These are phyloP conservation scores for Zaprionus ornatus DNA, from an alignment of 1,140 invertebrate species.

Conservation along the genomic window DNA sequence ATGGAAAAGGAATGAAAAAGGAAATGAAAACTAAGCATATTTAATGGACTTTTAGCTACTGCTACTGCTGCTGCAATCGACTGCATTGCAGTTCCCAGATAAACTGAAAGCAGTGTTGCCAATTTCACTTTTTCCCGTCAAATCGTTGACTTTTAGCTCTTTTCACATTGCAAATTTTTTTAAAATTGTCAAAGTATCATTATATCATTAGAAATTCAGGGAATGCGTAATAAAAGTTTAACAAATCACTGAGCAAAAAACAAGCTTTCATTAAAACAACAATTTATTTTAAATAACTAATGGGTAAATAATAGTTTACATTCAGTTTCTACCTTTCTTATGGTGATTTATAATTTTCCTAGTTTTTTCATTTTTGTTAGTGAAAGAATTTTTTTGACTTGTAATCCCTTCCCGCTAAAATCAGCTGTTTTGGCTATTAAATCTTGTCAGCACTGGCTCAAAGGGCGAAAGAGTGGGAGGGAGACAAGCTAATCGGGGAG, in stretches of 20 bases:
- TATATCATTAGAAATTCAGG: no score
- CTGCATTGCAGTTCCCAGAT: conserved; percentile 32
- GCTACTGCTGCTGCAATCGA: conserved; percentile 34
- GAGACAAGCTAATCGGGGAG: conserved; percentile 1
- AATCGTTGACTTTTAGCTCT: background rate
- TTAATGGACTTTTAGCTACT: conserved; percentile 47
- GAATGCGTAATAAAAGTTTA: no score
- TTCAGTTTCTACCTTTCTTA: no score
- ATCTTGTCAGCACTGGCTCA: background rate
- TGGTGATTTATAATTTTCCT: no score
- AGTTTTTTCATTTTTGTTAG: background rate
- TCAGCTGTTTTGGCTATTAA: background rate
- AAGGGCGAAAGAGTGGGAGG: background rate
- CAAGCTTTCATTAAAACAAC: no score
- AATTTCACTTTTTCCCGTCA: background rate
- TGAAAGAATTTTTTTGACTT: background rate
- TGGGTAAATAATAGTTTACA: no score
- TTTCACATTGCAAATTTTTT: no score
- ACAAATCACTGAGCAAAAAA: no score
- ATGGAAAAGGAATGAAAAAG: conserved; percentile 24
- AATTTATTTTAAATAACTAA: no score
- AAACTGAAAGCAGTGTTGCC: background rate
- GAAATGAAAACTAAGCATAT: conserved; percentile 54
- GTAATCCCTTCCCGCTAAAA: background rate
- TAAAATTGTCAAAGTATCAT: no score